Conservation (phyloP, 1,140 invertebrate species). For the Pollicipes pollicipes region DNA sequence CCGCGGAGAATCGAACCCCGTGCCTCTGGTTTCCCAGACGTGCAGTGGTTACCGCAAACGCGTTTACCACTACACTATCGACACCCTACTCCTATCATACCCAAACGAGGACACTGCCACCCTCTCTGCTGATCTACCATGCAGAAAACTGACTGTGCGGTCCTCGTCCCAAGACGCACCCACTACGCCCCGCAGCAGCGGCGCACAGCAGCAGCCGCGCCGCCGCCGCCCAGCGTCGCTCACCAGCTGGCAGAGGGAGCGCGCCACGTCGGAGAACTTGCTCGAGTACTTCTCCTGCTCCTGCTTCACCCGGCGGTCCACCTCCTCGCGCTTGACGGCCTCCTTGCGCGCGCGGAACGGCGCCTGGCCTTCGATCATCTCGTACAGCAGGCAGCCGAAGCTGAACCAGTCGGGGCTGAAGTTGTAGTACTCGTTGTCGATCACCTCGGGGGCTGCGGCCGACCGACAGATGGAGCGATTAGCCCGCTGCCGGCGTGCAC, state of each 20-base stretch:
- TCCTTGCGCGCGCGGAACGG: conserved; percentile 72
- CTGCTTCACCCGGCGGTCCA: conserved; percentile 88
- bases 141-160: too few species aligned
- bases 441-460: conserved; percentile 74
- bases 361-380: conserved; percentile 98
- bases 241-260: conserved; percentile 62
- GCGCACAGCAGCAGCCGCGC: background rate
- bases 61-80: too few species aligned
- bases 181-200: background rate
- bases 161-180: background rate
- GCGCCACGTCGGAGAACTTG: conserved; percentile 90
- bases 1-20: too few species aligned
- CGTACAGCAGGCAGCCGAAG: conserved; percentile 91
- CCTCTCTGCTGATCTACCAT: too few species aligned
- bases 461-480: too few species aligned
- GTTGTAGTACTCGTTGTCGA: conserved; percentile 96
- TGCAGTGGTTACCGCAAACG: too few species aligned
- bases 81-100: too few species aligned
- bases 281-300: conserved; percentile 87
- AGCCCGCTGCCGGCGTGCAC: too few species aligned
- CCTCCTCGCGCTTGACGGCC: conserved; percentile 90
- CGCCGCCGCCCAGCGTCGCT: conserved; percentile 13
- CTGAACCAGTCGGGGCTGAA: conserved; percentile 99
- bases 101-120: too few species aligned
- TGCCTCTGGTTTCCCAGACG: too few species aligned